Evolutionary conservation across 53 echinoderm and acorn worm species (phyloP), one percentile per base, ranked within the genome.

Genomic region (Echinometra lucunter): DNA sequence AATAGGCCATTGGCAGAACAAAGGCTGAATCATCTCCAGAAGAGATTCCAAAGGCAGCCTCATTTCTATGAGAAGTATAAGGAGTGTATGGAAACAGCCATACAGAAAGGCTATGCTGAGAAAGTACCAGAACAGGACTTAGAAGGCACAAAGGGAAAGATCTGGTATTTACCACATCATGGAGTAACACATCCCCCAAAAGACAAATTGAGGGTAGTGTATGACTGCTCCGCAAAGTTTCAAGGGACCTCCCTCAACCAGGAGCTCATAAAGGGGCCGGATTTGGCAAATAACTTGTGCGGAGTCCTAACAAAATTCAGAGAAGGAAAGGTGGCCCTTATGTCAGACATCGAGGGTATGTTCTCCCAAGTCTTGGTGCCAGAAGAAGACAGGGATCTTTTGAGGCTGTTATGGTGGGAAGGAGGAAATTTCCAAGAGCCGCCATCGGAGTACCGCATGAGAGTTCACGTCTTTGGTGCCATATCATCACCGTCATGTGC

Each of bases 221-320:
- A 88, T 72, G 97, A 98, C 85, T 95, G 96, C 66, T 91, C 97
- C 13, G 98, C 96, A 3, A 95, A 38, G 10, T 96, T 94, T 74
- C 45, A 95, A 78, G 97, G 97, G 10, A 49, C 57, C 6, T 96
- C 95, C 19, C 95, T 98, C 21, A 98, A 98, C 82, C 72, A 95
- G 37, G 95, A 98, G 32, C 92, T 97, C 4, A 40, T 95, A 42
- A 97, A 97, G 93, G 97, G 97, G 57, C 97, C 97, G 32, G 95
- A 97, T 63, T 93, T 96, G 25, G 96, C 94, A 1, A 96, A 96
- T 30, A 89, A 37, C 23, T 82, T 97, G 40, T 94, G 95, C n/a
- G 97, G 96, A 18, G 96, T 96, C 0, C 45, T 98, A 35, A 95
- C 93, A 81, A 95, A 97, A 57, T 98, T 98, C 85, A 60, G 97